Evolutionary conservation across 2,888 invertebrate species (phyloP), one percentile per base, ranked within the genome.

Genomic region (Allolobophora icterica): DNA sequence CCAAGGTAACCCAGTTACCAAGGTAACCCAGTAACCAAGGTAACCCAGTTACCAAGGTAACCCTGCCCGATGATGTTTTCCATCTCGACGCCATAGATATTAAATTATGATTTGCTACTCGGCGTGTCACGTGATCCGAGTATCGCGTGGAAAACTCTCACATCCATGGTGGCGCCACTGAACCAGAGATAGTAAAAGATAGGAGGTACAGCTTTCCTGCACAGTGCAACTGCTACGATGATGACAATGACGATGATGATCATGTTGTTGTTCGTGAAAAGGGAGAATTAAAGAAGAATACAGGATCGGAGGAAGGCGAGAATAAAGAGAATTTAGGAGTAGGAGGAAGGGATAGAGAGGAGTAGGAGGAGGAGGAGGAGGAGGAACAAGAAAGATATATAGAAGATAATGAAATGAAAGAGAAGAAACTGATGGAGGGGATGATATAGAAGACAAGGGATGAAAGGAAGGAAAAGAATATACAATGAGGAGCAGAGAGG

Each of bases 31-130:
- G 21, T 52, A 24, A 52, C 24, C 24, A 52, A 52, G 24, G 21
- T 24, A 24, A 52, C 6, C 52, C 11, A n/a, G 71, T 71, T 71
- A n/a, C 71, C n/a, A n/a, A n/a, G 8, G 35, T 87, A 38, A 87
- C 24, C 38, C n/a, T 87, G 34, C 87, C 33, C 87, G 35, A 15
- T 87, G 87, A 34, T 19, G n/a, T 87, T 87, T 87, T 34, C 35
- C 38, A 87, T 87, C 87, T 87, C 87, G 35, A 87, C 87, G 87
- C 34, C 87, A 34, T 35, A 87, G 34, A 87, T 87, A 87, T 87
- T 34, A 87, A 87, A 87, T 34, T 87, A 87, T 87, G 34, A 15
- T 87, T 87, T 87, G 87, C 38, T 87, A 87, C 21, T 34, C 34
- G 87, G 13, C 87, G 33, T 35, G 34, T 87, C 87, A 87, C 87